A percentile compares a stretch with the other conserved stretches of the same genome.
These are phyloP conservation scores for Asarcornis scutulata DNA, from an alignment of 2,113 vertebrate species.

Conservation along the genomic window DNA sequence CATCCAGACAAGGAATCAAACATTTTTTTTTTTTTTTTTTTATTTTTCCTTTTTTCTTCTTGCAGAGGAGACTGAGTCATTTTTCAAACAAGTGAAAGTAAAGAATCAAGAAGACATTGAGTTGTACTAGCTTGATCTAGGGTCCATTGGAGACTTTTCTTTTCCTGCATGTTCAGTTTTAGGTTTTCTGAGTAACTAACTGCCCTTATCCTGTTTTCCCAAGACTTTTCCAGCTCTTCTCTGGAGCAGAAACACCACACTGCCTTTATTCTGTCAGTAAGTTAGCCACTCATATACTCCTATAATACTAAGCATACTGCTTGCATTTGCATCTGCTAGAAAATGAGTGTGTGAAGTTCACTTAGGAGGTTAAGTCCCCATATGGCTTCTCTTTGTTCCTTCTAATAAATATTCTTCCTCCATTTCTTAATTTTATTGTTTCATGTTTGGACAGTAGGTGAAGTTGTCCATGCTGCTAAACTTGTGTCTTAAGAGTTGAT, in stretches of 20 bases:
- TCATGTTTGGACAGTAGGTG: conserved; percentile 29
- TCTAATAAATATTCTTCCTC: conserved; percentile 3
- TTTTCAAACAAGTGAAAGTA: background rate
- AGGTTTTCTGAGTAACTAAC: background rate
- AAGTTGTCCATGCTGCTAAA: background rate
- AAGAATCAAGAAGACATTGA: background rate
- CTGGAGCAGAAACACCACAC: background rate
- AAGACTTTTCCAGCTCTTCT: background rate
- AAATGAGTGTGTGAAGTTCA: background rate
- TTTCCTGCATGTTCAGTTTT: background rate
- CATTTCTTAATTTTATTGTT: conserved; percentile 29
- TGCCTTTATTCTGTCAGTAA: background rate
- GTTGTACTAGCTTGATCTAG: background rate
- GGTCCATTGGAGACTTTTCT: background rate
- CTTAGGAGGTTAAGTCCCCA: conserved; percentile 2
- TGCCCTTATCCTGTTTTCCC: background rate
- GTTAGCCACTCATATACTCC: background rate
- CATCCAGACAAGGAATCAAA: background rate
- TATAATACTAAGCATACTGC: background rate
- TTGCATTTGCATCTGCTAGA: background rate
- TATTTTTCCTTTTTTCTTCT: background rate
- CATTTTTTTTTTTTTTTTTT: background rate
- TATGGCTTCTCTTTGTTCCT: conserved; percentile 4
- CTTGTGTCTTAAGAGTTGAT: conserved; percentile 11
- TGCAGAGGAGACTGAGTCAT: background rate